Conservation (phyloP, 2,797 vertebrate genomes). For the Pangasius macronema region DNA sequence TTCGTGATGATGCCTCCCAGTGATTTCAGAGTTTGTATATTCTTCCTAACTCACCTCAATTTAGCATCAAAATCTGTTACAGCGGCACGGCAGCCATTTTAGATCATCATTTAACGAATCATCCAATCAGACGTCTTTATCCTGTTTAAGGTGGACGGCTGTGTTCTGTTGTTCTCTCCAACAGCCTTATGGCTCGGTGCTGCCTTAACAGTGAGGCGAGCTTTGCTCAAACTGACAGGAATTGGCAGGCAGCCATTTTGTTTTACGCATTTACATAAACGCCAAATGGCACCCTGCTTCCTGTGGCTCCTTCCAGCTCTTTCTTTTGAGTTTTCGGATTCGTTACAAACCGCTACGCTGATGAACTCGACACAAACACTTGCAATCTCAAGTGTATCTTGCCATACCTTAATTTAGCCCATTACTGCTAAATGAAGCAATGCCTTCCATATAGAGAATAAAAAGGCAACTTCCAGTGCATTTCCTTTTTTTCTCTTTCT, state of each 20-base stretch:
- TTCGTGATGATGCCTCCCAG: not conserved
- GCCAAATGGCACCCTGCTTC: conserved; percentile 78
- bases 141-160: conserved; percentile 67
- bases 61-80: conserved; percentile 32
- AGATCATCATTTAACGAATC: conserved; percentile 66
- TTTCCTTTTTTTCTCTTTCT: conserved; percentile 42
- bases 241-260: conserved; percentile 84
- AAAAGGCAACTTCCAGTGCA: conserved; percentile 51
- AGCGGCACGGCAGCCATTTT: conserved; percentile 60
- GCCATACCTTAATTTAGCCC: conserved; percentile 69
- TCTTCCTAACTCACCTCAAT: conserved; percentile 21
- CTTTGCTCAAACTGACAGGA: conserved; percentile 78
- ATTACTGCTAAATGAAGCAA: conserved; percentile 73
- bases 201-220: conserved; percentile 75
- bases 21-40: conserved; percentile 6
- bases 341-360: conserved; percentile 59
- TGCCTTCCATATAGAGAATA: conserved; percentile 67
- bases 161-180: not conserved
- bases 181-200: conserved; percentile 49
- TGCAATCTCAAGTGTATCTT: conserved; percentile 66
- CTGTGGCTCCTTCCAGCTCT: conserved; percentile 65
- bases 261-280: conserved; percentile 80
- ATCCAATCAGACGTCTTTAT: conserved; percentile 61
- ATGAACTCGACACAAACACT: conserved; percentile 71
- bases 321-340: conserved; percentile 65